These are phyloP conservation scores for Zaprionus vittiger DNA, from an alignment of 1,140 invertebrate species.

Conservation along the genomic window DNA sequence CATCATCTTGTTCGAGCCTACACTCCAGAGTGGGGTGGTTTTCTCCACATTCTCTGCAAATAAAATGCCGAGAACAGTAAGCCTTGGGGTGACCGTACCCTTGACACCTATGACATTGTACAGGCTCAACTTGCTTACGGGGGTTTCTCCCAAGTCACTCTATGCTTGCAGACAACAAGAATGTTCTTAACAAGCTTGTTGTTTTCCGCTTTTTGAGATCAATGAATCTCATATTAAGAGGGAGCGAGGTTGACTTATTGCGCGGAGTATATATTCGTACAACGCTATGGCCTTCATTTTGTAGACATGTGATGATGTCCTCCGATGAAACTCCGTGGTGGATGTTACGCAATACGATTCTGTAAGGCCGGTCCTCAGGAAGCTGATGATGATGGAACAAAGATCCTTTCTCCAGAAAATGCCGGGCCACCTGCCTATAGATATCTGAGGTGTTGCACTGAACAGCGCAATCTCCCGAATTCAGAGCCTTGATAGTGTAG, in stretches of 20 bases:
- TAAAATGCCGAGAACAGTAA: neutral
- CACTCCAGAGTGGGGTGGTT: too few relatives aligned
- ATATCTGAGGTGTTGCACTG: neutral
- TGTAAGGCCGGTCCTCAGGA: neutral
- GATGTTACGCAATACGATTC: neutral
- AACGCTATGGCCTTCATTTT: too few relatives aligned
- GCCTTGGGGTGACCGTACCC: neutral
- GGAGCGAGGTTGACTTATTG: neutral
- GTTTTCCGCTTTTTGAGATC: neutral
- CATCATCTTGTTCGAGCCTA: neutral
- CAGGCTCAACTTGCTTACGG: too few relatives aligned
- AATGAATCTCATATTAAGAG: constrained; percentile 5
- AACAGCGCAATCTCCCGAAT: too few relatives aligned
- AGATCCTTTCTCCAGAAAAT: neutral
- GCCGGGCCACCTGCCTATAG: too few relatives aligned
- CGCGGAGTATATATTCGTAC: neutral
- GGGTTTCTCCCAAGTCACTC: neutral
- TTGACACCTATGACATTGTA: neutral
- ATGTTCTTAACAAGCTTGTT: neutral
- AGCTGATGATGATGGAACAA: neutral
- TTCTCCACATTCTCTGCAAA: neutral
- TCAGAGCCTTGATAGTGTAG: too few relatives aligned
- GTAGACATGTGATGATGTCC: too few relatives aligned
- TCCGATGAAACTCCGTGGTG: neutral
- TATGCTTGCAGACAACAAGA: neutral